Conservation (phyloP, 2,888 invertebrate species). For the Latheticus oryzae region DNA sequence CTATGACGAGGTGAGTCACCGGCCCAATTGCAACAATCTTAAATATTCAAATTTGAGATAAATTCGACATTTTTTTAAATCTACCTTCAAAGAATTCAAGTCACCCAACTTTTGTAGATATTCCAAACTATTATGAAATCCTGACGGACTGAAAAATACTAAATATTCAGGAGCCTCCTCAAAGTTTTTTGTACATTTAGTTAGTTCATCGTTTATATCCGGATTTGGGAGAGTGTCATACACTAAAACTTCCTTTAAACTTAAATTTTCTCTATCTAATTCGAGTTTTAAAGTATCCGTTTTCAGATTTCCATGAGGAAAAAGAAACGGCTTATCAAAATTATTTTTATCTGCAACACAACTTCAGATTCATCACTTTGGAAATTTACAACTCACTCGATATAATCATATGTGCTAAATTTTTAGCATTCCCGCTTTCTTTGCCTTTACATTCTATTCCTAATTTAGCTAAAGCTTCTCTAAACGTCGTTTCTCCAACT, state of each 20-base stretch:
- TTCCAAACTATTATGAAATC: conserved; percentile 66
- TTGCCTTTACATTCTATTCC: conserved; percentile 67
- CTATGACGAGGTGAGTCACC: conserved; percentile 68
- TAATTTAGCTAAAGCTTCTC: conserved; percentile 64
- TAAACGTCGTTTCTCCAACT: conserved; percentile 70
- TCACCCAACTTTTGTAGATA: conserved; percentile 61
- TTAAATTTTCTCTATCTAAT: conserved; percentile 63
- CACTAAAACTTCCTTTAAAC: conserved; percentile 66
- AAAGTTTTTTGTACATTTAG: conserved; percentile 59
- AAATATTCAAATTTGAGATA: conserved; percentile 46
- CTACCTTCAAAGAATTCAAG: conserved; percentile 52
- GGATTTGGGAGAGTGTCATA: conserved; percentile 69
- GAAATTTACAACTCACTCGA: conserved; percentile 60
- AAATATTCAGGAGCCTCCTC: conserved; percentile 66
- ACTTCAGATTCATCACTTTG: conserved; percentile 3
- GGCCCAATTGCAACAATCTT: conserved; percentile 71
- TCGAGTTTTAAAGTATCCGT: conserved; percentile 67
- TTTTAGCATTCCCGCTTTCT: conserved; percentile 69
- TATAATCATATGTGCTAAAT: conserved; percentile 67
- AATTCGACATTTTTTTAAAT: too few species aligned
- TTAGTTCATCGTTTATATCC: conserved; percentile 64
- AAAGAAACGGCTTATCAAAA: conserved; percentile 65
- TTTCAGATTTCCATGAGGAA: conserved; percentile 71
- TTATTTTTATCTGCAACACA: conserved; percentile 57
- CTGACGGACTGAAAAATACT: conserved; percentile 73